Conservation (phyloP, 2,888 invertebrate genomes). For the Dicycla oo region DNA sequence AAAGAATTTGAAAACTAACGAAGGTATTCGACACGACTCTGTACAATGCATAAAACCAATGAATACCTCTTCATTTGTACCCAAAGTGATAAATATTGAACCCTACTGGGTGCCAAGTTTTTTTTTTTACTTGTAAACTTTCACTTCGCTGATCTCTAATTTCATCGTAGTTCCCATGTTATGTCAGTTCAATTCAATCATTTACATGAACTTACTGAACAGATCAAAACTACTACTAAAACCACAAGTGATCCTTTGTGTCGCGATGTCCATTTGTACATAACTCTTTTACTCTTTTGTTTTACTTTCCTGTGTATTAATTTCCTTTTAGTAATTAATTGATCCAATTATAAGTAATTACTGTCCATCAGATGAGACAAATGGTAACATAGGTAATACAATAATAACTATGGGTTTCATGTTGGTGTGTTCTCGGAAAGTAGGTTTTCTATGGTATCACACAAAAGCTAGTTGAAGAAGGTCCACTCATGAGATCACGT, state of each 20-base stretch:
- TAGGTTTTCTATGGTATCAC: slow-evolving; percentile 13
- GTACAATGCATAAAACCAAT: not conserved
- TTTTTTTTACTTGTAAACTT: not conserved
- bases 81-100: not conserved
- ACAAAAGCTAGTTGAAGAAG: slow-evolving; percentile 3
- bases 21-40: not conserved
- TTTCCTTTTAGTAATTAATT: slow-evolving; percentile 26
- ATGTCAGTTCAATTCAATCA: not conserved
- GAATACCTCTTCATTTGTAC: not conserved
- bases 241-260: not conserved
- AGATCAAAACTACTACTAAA: too few relatives aligned
- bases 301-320: slow-evolving; percentile 7
- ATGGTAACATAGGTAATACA: slow-evolving; percentile 11
- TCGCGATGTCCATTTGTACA: not conserved
- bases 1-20: not conserved
- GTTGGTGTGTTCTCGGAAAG: slow-evolving; percentile 30
- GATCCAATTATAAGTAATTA: slow-evolving; percentile 35
- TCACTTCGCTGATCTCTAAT: not conserved
- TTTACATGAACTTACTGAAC: not conserved
- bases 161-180: not conserved
- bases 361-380: slow-evolving; percentile 6
- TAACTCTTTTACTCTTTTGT: slow-evolving; percentile 29
- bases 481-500: not conserved
- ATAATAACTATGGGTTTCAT: slow-evolving; percentile 25
- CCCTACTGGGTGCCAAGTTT: not conserved